Evolutionary conservation across 2,888 invertebrate genomes (phyloP), one percentile per base, ranked within the genome.

Genomic region (Aphodius granarius): DNA sequence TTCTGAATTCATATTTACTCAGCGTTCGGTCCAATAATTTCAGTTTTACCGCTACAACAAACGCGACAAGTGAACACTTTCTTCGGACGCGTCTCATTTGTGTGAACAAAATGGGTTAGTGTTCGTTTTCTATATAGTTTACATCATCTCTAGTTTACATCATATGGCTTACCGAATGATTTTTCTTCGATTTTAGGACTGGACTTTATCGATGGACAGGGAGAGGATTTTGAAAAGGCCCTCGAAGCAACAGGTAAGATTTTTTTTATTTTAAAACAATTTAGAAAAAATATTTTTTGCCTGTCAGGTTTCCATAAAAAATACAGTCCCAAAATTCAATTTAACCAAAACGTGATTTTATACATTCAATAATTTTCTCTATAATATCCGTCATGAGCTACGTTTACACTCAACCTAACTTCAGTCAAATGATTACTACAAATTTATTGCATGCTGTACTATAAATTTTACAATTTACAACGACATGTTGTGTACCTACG

Each of bases 201-300:
- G 88, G 93, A 93, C 87, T 93, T 93, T 86, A 90, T 92, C 85
- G 92, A 92, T 85, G 89, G 88, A 81, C 92, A 92, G 89, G 92
- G 92, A 80, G 92, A 92, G 83, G 92, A 93, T 86, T 93, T 93
- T 86, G 93, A 93, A 87, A 90, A 91, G 82, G 93, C 93, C 79
- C 91, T 93, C 82, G 91, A 92, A 83, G 91, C 91, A 78, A 91
- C 93, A 86, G 93, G 93, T 92, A 84, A 88, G 88, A 84, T n/a
- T 68, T 68, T 9, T 6, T 1, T 13, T 43, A 43, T 43, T 43
- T 43, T 43, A 43, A 43, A 43, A 43, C 13, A 43, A 2, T 43
- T 23, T n/a, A n/a, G n/a, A n/a, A n/a, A n/a, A n/a, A n/a, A n/a
- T n/a, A n/a, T n/a, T n/a, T n/a, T n/a, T n/a, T n/a, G n/a, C n/a